Conservation (phyloP, 2,113 vertebrate genomes). For the Cervus canadensis region DNA sequence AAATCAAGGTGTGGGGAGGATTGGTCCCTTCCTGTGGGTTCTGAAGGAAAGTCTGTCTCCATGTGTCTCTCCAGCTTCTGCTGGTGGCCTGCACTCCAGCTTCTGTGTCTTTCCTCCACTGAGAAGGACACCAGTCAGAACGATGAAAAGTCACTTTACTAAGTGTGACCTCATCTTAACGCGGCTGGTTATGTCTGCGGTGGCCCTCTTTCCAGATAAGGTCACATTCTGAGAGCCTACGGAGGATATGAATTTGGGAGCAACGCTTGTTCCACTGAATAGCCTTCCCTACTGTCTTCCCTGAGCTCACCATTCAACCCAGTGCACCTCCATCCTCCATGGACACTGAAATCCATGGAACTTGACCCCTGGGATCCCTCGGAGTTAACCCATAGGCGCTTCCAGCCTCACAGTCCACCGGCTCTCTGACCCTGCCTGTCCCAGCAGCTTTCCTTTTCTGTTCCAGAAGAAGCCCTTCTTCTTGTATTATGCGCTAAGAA, state of each 20-base stretch:
- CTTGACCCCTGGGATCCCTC: background rate
- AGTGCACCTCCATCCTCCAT: background rate
- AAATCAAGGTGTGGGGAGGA: background rate
- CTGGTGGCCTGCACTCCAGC: fast-evolving
- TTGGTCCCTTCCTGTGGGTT: background rate
- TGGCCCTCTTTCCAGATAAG: background rate
- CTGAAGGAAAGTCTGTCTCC: background rate
- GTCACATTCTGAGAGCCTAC: background rate
- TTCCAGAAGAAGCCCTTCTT: background rate
- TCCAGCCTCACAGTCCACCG: fast-evolving
- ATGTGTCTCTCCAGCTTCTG: background rate
- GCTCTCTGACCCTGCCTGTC: fast-evolving
- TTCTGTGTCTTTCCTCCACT: background rate
- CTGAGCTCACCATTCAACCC: background rate
- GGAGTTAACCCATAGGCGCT: fast-evolving
- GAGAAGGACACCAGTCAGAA: background rate
- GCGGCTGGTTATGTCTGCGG: background rate
- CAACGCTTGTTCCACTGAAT: background rate
- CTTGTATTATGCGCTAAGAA: background rate
- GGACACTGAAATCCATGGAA: background rate
- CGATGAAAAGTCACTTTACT: background rate
- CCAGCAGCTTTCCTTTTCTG: background rate
- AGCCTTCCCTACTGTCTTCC: background rate
- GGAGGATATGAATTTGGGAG: background rate
- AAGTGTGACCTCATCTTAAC: background rate